phyloP scores from a whole-genome alignment of 2,797 vertebrate genomes.

The Pelodytes ibericus region DNA sequence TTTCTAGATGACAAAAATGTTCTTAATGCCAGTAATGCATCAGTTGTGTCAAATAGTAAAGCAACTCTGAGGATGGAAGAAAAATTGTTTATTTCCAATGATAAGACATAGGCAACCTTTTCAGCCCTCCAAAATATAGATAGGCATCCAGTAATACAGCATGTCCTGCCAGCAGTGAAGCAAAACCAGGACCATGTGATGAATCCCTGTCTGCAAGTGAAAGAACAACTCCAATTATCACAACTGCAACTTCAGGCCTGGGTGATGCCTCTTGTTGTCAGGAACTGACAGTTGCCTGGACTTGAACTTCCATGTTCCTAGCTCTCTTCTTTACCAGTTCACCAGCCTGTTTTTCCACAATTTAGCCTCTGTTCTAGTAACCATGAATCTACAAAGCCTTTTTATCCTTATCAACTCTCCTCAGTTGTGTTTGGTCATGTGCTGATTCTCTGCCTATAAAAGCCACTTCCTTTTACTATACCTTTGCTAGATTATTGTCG shows the following conservation, averaged over 20 bases:
- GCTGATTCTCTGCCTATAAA: no score
- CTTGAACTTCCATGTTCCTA: no score
- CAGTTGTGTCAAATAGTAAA: neutral
- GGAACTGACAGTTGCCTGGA: no score
- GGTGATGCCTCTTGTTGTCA: constrained; percentile 15
- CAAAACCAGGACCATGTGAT: constrained; percentile 32
- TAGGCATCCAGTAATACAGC: neutral
- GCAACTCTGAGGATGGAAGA: neutral
- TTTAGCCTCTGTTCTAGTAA: no score
- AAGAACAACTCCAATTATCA: constrained; percentile 35
- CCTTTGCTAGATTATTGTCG: no score
- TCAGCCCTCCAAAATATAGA: neutral
- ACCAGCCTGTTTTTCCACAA: no score
- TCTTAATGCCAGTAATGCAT: neutral
- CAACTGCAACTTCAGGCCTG: constrained; percentile 43
- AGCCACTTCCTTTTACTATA: no score
- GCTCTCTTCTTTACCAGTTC: no score
- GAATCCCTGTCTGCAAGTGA: constrained; percentile 14
- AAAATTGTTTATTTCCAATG: constrained; percentile 14
- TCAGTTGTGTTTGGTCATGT: no score
- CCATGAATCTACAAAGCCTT: no score
- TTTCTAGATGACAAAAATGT: neutral
- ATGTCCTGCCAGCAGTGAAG: constrained; percentile 9
- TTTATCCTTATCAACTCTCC: no score
- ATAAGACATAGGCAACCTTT: neutral